Percentiles rank a stretch among this genome's conserved stretches.
Conservation (phyloP, 2,888 invertebrate genomes). For the Tethea ocularis region DNA sequence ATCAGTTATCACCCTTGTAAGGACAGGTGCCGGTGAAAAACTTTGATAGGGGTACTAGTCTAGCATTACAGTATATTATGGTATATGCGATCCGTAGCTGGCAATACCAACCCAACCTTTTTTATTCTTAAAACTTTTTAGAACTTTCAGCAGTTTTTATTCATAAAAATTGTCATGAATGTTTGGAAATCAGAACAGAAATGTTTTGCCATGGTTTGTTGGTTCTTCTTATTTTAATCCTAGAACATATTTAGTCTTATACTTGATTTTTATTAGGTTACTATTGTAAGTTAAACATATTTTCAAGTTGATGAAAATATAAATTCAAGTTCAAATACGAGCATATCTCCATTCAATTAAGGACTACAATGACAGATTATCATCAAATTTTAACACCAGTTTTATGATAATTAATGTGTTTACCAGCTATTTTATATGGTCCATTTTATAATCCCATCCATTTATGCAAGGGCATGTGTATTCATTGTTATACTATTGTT, state of each 20-base stretch:
- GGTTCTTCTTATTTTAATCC: no score
- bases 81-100: neutral
- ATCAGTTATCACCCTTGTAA: constrained; percentile 5
- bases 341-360: neutral
- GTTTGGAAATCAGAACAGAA: no score
- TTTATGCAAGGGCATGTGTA: constrained; percentile 4
- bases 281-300: no score
- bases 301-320: neutral
- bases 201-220: no score
- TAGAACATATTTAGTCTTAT: no score
- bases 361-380: neutral
- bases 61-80: neutral
- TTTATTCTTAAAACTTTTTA: neutral
- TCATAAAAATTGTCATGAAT: no score
- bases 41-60: neutral
- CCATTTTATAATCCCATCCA: neutral
- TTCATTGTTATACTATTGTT: constrained; percentile 5
- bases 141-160: no score
- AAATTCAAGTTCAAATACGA: neutral
- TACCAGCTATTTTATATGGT: neutral
- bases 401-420: neutral
- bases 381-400: neutral
- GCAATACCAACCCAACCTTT: neutral
- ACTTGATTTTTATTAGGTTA: no score
- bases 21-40: constrained; percentile 7